Base-by-base conservation (phyloP, 2,888 invertebrate species). In the Rhingia rostrata region DNA sequence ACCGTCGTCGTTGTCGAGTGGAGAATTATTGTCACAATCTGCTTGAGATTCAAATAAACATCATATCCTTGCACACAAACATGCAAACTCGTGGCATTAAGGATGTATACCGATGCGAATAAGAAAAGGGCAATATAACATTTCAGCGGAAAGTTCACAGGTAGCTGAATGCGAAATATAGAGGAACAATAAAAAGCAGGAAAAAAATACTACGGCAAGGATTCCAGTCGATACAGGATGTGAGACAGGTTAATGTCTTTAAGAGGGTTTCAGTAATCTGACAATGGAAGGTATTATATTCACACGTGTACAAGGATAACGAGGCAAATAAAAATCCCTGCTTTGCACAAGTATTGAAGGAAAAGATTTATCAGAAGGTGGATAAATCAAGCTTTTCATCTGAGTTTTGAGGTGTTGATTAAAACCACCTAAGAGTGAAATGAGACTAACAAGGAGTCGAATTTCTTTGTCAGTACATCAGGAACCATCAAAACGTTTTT, bases 1-100 rank as follows among this genome's bases (percentile, higher is more conserved):
- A 67, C 58, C 37, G 67, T 53, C 60, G 56, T 41, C 64, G 45
- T 53, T 58, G 70, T 69, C 45, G 51, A 74, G 73, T 79, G 47
- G 79, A 56, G 73, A 83, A 83, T 83, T 79, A 83, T 79, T 83
- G 83, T 73, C 58, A 61, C 79, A 83, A 83, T 83, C 78, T 83
- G 78, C 77, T 67, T 33, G 67, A 43, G 78, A 73, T 63, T 78
- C 78, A 73, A 78, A 83, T 83, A 83, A 78, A 72, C 66, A 78
- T 67, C 72, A 33, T 39, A 64, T 72, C 54, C 64, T 45, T 32
- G 33, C 64, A 43, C 56, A 7, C 73, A 74, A 61, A 54, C 49
- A 51, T 12, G 37, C 47, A 69, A 35, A 22, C 22, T 22, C 22
- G 22, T 22, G 22, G 22, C 2, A 22, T 22, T 22, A 22, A 22